Conservation (phyloP, 1,140 invertebrate genomes). For the Forficula auricularia region DNA sequence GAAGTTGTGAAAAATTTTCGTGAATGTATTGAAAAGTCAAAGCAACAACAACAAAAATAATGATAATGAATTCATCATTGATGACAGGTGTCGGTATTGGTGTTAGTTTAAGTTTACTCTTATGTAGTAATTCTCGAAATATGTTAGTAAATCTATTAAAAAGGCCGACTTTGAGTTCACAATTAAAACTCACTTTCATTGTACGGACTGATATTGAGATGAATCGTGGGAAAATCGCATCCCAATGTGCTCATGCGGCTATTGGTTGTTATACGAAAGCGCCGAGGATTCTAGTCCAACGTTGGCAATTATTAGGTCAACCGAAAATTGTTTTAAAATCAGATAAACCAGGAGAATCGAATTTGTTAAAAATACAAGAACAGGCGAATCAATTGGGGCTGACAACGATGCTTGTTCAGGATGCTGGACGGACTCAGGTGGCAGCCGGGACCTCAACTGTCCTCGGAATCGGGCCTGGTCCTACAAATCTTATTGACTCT, state of each 20-base stretch:
- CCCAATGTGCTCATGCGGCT: slow-evolving; percentile 82
- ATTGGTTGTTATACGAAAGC: slow-evolving; percentile 58
- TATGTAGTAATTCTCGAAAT: not conserved
- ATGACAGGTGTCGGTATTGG: not conserved
- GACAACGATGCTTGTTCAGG: slow-evolving; percentile 53
- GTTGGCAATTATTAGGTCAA: slow-evolving; percentile 64
- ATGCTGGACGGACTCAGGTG: slow-evolving; percentile 84
- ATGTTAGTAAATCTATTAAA: too few relatives aligned
- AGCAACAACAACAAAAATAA: slow-evolving; percentile 18
- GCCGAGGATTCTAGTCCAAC: slow-evolving; percentile 37
- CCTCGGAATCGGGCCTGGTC: slow-evolving; percentile 74
- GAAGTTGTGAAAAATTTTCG: slow-evolving; percentile 58
- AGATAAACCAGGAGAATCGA: slow-evolving; percentile 35
- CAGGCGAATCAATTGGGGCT: slow-evolving; percentile 49
- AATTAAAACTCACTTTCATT: slow-evolving; percentile 60
- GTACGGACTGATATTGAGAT: slow-evolving; percentile 81
- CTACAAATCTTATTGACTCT: slow-evolving; percentile 50
- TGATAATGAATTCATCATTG: not conserved
- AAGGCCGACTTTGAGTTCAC: too few relatives aligned
- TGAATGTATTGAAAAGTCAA: slow-evolving; percentile 49
- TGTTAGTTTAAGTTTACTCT: not conserved
- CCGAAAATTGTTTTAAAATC: slow-evolving; percentile 51
- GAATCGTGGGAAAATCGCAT: slow-evolving; percentile 85
- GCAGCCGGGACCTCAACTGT: slow-evolving; percentile 71
- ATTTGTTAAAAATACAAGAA: slow-evolving; percentile 41